Evolutionary conservation across 2,113 vertebrate species (phyloP).

Genomic region (Malurus elegans): DNA sequence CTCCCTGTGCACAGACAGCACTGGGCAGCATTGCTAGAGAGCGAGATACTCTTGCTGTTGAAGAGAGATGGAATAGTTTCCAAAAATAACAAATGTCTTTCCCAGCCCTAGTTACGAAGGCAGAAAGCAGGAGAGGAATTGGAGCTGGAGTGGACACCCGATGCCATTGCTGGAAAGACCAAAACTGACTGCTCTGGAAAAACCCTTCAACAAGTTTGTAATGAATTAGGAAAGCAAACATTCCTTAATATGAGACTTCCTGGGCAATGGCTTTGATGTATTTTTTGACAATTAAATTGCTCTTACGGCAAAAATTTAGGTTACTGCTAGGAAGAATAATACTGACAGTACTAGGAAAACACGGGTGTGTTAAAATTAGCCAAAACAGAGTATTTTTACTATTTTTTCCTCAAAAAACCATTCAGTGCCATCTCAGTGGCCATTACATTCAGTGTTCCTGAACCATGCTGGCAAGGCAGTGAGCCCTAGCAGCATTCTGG

Average conservation of each 20-base stretch:
- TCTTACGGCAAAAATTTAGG: background rate
- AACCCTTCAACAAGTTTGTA: background rate
- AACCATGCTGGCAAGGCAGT: rapidly evolving
- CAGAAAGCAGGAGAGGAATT: background rate
- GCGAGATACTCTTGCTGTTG: background rate
- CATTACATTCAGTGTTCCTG: background rate
- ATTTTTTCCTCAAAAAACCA: background rate
- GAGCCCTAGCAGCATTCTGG: background rate
- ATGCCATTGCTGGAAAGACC: background rate
- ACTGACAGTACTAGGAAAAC: background rate
- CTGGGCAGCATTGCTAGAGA: background rate
- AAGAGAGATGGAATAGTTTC: background rate
- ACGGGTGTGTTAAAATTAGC: background rate
- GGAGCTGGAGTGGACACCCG: background rate
- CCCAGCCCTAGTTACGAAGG: background rate
- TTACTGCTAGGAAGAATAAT: background rate
- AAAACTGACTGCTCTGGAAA: background rate
- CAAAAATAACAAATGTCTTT: background rate
- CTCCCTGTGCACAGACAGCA: background rate
- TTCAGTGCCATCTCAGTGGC: background rate
- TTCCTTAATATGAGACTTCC: background rate
- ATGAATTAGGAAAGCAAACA: background rate
- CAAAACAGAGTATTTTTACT: background rate
- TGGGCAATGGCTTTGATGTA: background rate
- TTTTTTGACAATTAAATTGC: background rate